These are phyloP conservation scores for Eupithecia pulchellata DNA, from an alignment of 2,888 invertebrate genomes.

Conservation along the genomic window DNA sequence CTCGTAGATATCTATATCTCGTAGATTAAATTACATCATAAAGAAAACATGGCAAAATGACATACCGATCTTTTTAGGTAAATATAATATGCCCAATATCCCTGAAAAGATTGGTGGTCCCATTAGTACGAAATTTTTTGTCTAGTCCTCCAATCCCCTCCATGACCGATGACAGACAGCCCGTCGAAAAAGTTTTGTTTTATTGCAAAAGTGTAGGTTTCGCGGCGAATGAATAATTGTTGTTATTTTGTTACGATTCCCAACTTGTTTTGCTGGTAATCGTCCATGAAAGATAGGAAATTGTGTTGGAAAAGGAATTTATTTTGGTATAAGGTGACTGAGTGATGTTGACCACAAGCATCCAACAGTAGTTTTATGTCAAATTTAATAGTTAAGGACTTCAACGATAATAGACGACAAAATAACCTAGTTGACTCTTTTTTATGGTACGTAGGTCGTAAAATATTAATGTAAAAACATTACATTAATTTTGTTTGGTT, in stretches of 20 bases:
- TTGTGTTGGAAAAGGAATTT: conserved; percentile 18
- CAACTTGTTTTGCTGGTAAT: conserved; percentile 36
- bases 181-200: conserved; percentile 58
- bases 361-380: not conserved
- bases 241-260: conserved; percentile 32
- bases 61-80: too few species aligned
- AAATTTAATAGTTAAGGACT: too few species aligned
- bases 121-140: not conserved
- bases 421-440: too few species aligned
- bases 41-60: too few species aligned
- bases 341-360: not conserved
- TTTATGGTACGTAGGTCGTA: too few species aligned
- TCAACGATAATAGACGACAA: too few species aligned
- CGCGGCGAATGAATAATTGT: conserved; percentile 39
- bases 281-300: conserved; percentile 26
- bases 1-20: too few species aligned
- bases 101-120: conserved; percentile 1
- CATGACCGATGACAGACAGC: conserved; percentile 52
- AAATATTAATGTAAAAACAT: too few species aligned
- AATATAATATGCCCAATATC: too few species aligned
- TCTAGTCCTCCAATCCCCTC: conserved; percentile 18
- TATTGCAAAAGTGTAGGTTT: conserved; percentile 53
- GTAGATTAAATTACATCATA: too few species aligned
- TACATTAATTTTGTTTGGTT: too few species aligned
- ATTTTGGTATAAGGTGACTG: conserved; percentile 1